Percentiles rank a stretch among this genome's conserved stretches.
These are phyloP conservation scores for Micrastur ruficollis DNA, from an alignment of 2,797 vertebrate species.

Conservation along the genomic window DNA sequence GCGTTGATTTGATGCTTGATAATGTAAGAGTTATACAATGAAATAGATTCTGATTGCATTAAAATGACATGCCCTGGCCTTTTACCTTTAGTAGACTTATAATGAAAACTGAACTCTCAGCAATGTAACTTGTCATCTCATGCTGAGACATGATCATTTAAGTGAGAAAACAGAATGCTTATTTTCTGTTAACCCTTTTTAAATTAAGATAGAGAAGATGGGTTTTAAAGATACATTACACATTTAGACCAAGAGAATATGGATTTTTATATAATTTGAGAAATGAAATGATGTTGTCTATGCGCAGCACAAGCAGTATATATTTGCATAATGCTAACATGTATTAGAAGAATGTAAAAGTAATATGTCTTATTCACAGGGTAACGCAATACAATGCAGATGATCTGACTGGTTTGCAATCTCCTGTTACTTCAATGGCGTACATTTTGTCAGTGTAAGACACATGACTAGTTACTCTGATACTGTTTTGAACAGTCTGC, in stretches of 20 bases:
- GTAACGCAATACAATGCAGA: background rate
- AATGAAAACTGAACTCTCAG: slow-evolving; percentile 74
- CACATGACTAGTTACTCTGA: background rate
- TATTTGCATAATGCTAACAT: background rate
- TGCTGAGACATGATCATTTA: slow-evolving; percentile 18
- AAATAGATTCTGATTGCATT: slow-evolving; percentile 86
- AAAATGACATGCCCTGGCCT: slow-evolving; percentile 82
- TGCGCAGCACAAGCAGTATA: background rate
- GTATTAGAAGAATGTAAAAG: background rate
- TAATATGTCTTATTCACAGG: background rate
- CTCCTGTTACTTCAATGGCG: background rate
- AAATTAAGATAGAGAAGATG: background rate
- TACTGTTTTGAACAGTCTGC: background rate
- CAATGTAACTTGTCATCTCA: background rate
- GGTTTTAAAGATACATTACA: background rate
- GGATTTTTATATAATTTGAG: background rate
- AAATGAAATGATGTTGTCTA: background rate
- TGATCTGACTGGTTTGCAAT: background rate
- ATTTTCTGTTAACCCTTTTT: background rate
- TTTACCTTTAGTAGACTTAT: slow-evolving; percentile 73
- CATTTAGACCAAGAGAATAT: background rate
- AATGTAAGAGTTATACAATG: slow-evolving; percentile 76
- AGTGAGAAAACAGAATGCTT: background rate
- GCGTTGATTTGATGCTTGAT: slow-evolving; percentile 73
- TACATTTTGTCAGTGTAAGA: background rate